Percentiles rank a stretch among this genome's conserved stretches.
These are phyloP conservation scores for Erebia ligea DNA, from an alignment of 2,888 invertebrate species.

Conservation along the genomic window DNA sequence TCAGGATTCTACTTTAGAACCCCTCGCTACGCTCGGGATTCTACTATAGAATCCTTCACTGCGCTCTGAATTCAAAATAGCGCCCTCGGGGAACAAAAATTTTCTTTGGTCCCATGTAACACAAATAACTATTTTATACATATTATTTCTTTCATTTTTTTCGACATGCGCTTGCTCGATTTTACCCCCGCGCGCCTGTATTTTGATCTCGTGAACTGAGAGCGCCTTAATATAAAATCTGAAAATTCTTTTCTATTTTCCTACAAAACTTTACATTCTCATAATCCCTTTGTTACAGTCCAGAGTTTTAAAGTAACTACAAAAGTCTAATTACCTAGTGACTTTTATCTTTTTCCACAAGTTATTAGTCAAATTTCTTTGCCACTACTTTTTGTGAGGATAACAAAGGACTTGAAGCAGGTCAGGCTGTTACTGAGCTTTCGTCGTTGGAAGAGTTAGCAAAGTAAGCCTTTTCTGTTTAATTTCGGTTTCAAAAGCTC, in stretches of 20 bases:
- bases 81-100: too few relatives aligned
- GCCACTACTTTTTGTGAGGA: background rate
- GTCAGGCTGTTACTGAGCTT: constrained; percentile 14
- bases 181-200: too few relatives aligned
- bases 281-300: constrained; percentile 14
- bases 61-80: too few relatives aligned
- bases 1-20: too few relatives aligned
- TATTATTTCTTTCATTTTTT: too few relatives aligned
- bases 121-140: too few relatives aligned
- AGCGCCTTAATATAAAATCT: background rate
- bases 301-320: constrained; percentile 13
- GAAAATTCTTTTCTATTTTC: background rate
- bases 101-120: too few relatives aligned
- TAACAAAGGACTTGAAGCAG: constrained; percentile 21
- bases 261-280: background rate
- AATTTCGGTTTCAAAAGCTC: constrained; percentile 29
- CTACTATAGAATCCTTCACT: too few relatives aligned
- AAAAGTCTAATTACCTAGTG: constrained; percentile 18
- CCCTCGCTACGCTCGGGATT: too few relatives aligned
- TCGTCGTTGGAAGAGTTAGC: constrained; percentile 11
- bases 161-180: too few relatives aligned
- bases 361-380: constrained; percentile 21
- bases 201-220: too few relatives aligned
- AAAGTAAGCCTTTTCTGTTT: constrained; percentile 6
- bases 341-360: constrained; percentile 20